Conservation (phyloP, 2,888 invertebrate genomes). For the Apocheima hispidaria region DNA sequence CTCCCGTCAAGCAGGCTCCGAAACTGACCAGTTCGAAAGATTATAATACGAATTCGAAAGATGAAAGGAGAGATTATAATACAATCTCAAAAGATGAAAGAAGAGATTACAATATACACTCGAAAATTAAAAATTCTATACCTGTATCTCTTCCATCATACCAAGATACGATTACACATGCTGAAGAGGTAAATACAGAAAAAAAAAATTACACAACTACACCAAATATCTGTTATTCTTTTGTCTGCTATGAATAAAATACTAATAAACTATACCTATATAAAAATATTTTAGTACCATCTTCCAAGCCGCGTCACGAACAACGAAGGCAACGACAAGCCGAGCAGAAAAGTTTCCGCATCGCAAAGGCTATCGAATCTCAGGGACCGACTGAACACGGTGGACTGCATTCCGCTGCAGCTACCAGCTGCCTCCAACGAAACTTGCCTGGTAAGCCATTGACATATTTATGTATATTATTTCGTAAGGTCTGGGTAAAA, state of each 20-base stretch:
- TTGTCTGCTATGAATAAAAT: too few relatives aligned
- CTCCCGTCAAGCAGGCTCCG: slow-evolving; percentile 54
- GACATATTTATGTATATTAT: too few relatives aligned
- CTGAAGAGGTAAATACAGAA: slow-evolving; percentile 58
- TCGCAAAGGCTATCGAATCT: slow-evolving; percentile 77
- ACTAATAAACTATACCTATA: too few relatives aligned
- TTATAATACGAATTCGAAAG: slow-evolving; percentile 15
- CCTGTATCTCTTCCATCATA: slow-evolving; percentile 44
- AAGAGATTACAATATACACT: slow-evolving; percentile 21
- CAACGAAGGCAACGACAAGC: slow-evolving; percentile 62
- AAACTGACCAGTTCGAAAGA: slow-evolving; percentile 40
- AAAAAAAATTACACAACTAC: too few relatives aligned
- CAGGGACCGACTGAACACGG: slow-evolving; percentile 74
- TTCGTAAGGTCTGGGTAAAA: too few relatives aligned
- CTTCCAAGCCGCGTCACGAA: slow-evolving; percentile 62
- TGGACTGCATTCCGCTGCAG: slow-evolving; percentile 77
- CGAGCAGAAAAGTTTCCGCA: slow-evolving; percentile 73
- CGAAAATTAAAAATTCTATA: slow-evolving; percentile 26
- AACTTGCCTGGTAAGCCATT: slow-evolving; percentile 59
- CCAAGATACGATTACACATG: slow-evolving; percentile 51
- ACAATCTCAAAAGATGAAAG: slow-evolving; percentile 42
- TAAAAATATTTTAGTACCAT: slow-evolving; percentile 57
- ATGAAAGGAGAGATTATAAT: slow-evolving; percentile 23
- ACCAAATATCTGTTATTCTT: too few relatives aligned
- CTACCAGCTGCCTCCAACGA: slow-evolving; percentile 72